Base-by-base conservation (phyloP, 2,888 invertebrate genomes). In the Caenorhabditis auriculariae region DNA sequence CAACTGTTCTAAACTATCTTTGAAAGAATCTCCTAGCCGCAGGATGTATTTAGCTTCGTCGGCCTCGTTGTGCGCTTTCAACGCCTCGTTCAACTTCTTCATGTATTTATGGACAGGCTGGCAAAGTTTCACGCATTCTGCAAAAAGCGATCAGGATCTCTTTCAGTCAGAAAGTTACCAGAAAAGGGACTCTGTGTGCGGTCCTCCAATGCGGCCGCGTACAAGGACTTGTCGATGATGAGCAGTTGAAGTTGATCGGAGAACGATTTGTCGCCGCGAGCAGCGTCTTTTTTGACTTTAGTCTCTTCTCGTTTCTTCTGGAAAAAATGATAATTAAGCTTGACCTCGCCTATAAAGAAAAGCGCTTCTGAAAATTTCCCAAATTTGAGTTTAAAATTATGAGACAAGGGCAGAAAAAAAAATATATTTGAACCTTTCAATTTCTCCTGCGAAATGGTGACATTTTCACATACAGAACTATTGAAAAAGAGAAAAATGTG, bases 51-150 rank as follows among this genome's bases (percentile, higher is more conserved):
- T 74, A n/a, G 62, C 50, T 37, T 63, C 63, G 21, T 69, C 66
- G 1, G 46, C 51, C 17, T 63, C 49, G 41, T 55, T 61, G 44
- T 66, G 58, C 21, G 45, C 37, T 19, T 69, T 65, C 26, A 52
- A 49, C 3, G 60, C 59, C 9, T 62, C 66, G 23, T 55, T 55
- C 44, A 69, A 38, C 45, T 50, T 46, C 57, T 76, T 77, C 62
- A 78, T 73, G 54, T 76, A 72, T 62, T 78, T 78, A 26, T 69
- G 64, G 21, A 77, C 72, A 2, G 77, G 76, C 37, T 69, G 60
- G 55, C 76, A 68, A 32, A 76, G 56, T 12, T 66, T 67, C 15
- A 79, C 78, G 43, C 76, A 76, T 60, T 80, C 74, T 63, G 48
- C 27, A 64, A 54, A 24, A 28, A 35, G n/a, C 17, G 4, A 15